Conservation (phyloP, 2,797 vertebrate species). For the Synaphobranchus kaupii region DNA sequence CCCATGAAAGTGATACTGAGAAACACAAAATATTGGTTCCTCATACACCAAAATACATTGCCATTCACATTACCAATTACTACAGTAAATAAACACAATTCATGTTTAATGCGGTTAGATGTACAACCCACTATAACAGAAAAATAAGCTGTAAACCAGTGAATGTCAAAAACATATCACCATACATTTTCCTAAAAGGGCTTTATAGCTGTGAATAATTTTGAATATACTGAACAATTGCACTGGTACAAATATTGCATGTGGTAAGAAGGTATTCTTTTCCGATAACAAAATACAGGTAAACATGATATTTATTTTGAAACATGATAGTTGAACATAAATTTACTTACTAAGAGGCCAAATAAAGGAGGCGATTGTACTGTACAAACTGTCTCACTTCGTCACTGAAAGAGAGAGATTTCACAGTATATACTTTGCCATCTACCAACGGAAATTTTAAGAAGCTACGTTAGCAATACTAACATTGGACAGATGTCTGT, state of each 20-base stretch:
- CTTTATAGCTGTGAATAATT: neutral
- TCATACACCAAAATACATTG: neutral
- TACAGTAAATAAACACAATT: neutral
- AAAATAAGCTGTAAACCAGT: neutral
- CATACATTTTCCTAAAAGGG: neutral
- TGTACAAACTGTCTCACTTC: slow-evolving; percentile 52
- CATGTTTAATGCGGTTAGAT: neutral
- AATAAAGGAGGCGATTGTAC: slow-evolving; percentile 51
- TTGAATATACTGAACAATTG: neutral
- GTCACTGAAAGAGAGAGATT: slow-evolving; percentile 44
- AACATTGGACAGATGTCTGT: too few species aligned
- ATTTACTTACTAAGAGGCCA: slow-evolving; percentile 56
- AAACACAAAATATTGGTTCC: neutral
- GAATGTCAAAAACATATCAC: neutral
- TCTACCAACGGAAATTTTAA: too few species aligned
- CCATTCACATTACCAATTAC: neutral
- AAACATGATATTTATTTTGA: neutral
- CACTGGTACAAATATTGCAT: neutral
- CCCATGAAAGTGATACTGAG: slow-evolving; percentile 46
- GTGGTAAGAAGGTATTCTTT: too few species aligned
- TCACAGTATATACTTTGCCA: neutral
- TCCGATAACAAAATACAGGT: neutral
- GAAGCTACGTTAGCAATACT: too few species aligned
- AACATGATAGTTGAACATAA: neutral
- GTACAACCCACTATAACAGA: neutral